Conservation (phyloP, 2,113 vertebrate genomes). For the Chlorocebus sabaeus region DNA sequence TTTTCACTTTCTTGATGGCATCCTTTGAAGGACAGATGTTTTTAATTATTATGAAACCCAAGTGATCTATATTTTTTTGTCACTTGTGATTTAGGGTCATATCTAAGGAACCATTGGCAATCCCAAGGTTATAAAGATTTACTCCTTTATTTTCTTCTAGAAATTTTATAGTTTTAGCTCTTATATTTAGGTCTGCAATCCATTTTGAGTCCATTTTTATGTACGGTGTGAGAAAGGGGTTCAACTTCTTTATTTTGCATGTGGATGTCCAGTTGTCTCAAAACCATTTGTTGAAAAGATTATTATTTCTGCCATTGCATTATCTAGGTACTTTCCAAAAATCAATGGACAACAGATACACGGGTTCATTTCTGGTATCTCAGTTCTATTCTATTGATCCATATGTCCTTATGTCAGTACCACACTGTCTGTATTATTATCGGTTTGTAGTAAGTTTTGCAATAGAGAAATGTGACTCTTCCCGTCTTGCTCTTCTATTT, state of each 20-base stretch:
- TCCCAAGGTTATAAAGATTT: not conserved
- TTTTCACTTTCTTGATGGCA: not conserved
- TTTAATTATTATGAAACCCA: not conserved
- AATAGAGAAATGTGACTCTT: not conserved
- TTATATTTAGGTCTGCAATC: not conserved
- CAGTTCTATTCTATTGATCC: not conserved
- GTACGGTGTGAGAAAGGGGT: not conserved
- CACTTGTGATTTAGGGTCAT: not conserved
- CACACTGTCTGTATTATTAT: not conserved
- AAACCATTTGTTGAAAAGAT: not conserved
- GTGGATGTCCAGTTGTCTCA: not conserved
- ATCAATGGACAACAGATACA: not conserved
- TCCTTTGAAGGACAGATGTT: not conserved
- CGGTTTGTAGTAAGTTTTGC: not conserved
- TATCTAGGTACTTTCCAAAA: not conserved
- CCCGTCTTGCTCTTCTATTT: not conserved
- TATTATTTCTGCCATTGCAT: not conserved
- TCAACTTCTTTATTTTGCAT: not conserved
- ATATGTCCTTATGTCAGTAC: not conserved
- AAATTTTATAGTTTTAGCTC: not conserved
- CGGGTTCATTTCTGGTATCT: not conserved
- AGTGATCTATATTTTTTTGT: not conserved
- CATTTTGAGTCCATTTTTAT: slow-evolving; percentile 1
- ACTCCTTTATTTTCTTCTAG: not conserved
- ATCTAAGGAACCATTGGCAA: not conserved